Evolutionary conservation across 2,113 vertebrate genomes (phyloP).

Genomic region (Triplophysa tibetana): DNA sequence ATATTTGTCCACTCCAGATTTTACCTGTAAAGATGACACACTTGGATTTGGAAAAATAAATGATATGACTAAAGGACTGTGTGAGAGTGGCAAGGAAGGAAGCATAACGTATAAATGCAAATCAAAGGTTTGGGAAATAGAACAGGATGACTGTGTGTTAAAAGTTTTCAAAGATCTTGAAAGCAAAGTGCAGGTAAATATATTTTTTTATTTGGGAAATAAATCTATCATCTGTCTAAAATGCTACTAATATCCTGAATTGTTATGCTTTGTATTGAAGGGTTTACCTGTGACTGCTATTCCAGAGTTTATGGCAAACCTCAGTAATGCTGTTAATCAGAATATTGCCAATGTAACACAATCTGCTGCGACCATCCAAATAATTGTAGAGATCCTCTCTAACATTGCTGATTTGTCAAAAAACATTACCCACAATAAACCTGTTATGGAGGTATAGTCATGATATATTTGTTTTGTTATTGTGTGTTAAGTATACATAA

Average conservation of each 20-base stretch:
- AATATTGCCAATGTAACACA: constrained; percentile 15
- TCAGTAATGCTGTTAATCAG: not conserved
- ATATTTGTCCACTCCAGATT: not conserved
- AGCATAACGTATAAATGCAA: constrained; percentile 14
- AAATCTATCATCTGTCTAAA: not conserved
- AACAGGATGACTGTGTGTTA: constrained; percentile 31
- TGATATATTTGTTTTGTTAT: too few species aligned
- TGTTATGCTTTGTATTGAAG: not conserved
- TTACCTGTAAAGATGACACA: not conserved
- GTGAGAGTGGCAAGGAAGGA: constrained; percentile 6
- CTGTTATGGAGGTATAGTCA: constrained; percentile 54
- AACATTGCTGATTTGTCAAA: constrained; percentile 52
- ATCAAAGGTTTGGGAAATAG: not conserved
- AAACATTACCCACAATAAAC: not conserved
- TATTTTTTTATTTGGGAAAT: not conserved
- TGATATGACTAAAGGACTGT: not conserved
- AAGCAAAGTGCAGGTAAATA: constrained; percentile 27
- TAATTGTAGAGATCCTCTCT: constrained; percentile 59
- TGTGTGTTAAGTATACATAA: too few species aligned
- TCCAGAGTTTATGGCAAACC: constrained; percentile 14
- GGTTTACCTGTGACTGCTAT: constrained; percentile 36
- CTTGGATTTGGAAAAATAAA: constrained; percentile 31
- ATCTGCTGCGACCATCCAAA: constrained; percentile 58
- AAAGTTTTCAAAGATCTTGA: constrained; percentile 30
- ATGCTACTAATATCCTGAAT: not conserved